phyloP scores from a whole-genome alignment of 2,797 vertebrate species.

The Meda fulgida region DNA sequence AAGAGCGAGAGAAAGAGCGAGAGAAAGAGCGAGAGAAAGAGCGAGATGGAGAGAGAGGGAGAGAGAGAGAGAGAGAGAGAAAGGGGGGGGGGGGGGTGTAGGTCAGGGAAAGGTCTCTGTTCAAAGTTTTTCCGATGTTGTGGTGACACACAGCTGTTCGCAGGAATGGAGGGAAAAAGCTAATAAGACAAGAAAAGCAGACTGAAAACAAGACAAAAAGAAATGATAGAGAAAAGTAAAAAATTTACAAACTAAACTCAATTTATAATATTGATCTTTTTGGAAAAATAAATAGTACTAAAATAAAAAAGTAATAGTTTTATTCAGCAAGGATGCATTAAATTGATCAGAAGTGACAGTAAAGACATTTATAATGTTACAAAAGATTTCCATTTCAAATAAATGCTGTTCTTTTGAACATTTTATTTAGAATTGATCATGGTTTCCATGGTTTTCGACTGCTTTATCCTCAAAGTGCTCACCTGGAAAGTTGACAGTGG shows the following conservation, averaged over 20 bases:
- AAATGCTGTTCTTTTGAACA: not conserved
- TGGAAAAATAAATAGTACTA: not conserved
- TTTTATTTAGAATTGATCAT: not conserved
- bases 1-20: too few species aligned
- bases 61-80: too few species aligned
- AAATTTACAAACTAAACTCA: not conserved
- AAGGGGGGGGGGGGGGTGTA: too few species aligned
- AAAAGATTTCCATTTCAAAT: not conserved
- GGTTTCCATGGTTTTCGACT: not conserved
- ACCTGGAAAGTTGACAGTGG: conserved; percentile 78
- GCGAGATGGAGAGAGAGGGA: too few species aligned
- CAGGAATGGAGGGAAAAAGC: conserved; percentile 41
- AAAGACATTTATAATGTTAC: not conserved
- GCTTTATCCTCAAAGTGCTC: not conserved
- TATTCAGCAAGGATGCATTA: not conserved
- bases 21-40: too few species aligned
- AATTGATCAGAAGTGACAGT: not conserved
- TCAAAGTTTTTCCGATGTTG: conserved; percentile 60
- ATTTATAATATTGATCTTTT: not conserved
- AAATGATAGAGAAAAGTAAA: not conserved
- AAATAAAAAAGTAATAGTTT: not conserved
- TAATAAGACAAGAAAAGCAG: not conserved
- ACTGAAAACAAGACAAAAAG: conserved; percentile 62
- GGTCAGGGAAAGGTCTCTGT: conserved; percentile 41
- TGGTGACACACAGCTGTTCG: conserved; percentile 51